phyloP scores from a whole-genome alignment of 2,888 invertebrate genomes.

The Entomobrya proxima region DNA sequence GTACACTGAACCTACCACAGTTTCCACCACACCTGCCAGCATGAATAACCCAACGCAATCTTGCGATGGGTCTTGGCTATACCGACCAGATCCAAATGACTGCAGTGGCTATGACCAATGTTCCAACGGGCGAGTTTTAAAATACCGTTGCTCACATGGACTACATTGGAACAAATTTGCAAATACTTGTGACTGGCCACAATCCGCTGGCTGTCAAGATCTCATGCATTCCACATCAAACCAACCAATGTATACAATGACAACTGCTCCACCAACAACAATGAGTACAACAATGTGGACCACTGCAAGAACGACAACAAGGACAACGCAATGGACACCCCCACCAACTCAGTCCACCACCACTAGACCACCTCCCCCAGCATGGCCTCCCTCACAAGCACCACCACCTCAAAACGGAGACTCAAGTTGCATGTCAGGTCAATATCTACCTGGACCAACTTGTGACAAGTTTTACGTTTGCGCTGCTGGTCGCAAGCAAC shows the following conservation, averaged over 20 bases:
- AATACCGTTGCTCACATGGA: slow-evolving; percentile 85
- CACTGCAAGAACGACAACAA: slow-evolving; percentile 16
- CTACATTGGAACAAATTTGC: slow-evolving; percentile 84
- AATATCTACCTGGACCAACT: slow-evolving; percentile 84
- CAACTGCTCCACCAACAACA: slow-evolving; percentile 35
- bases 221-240: slow-evolving; percentile 22
- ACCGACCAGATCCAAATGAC: slow-evolving; percentile 76
- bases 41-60: background rate
- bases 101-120: slow-evolving; percentile 89
- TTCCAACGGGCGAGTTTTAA: slow-evolving; percentile 84
- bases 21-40: background rate
- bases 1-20: background rate
- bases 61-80: slow-evolving; percentile 60
- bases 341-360: slow-evolving; percentile 26
- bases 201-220: slow-evolving; percentile 68
- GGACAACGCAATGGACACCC: slow-evolving; percentile 12
- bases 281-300: slow-evolving; percentile 31
- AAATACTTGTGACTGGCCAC: slow-evolving; percentile 86
- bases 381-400: background rate
- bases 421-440: slow-evolving; percentile 75
- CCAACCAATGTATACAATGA: background rate
- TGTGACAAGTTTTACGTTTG: slow-evolving; percentile 88
- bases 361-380: slow-evolving; percentile 17
- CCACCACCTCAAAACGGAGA: background rate
- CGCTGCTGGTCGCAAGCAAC: slow-evolving; percentile 82